phyloP scores from a whole-genome alignment of 2,797 vertebrate species.

The Rhinatrema bivittatum region DNA sequence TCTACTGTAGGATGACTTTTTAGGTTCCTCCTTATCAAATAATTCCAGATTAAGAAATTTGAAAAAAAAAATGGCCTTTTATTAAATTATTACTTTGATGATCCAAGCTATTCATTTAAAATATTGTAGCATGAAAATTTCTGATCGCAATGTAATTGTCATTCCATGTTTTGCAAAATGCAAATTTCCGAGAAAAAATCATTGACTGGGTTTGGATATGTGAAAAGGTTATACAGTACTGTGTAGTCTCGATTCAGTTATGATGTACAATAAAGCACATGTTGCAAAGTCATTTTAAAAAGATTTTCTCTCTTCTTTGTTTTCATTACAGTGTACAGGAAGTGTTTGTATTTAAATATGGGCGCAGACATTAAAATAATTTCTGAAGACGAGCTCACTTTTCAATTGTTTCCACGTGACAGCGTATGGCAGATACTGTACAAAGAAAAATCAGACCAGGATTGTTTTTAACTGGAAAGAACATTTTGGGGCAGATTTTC shows the following conservation, averaged over 20 bases:
- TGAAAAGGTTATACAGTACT: constrained; percentile 50
- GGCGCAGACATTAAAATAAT: background rate
- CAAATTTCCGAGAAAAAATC: constrained; percentile 38
- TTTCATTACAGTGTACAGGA: constrained; percentile 38
- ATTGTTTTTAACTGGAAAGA: constrained; percentile 11
- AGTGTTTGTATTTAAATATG: constrained; percentile 19
- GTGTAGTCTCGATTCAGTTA: constrained; percentile 56
- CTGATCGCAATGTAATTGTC: constrained; percentile 73
- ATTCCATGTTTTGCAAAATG: constrained; percentile 65
- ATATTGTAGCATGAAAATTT: constrained; percentile 85
- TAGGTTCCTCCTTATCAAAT: constrained; percentile 54
- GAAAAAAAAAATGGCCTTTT: constrained; percentile 49
- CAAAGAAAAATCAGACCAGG: no score
- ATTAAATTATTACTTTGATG: constrained; percentile 52
- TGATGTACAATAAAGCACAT: constrained; percentile 77
- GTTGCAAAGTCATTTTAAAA: constrained; percentile 59
- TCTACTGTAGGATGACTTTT: constrained; percentile 50
- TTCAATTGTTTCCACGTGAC: no score
- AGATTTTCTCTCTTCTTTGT: constrained; percentile 42
- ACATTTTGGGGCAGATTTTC: no score
- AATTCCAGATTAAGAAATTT: constrained; percentile 50
- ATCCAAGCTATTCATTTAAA: constrained; percentile 77
- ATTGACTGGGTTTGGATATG: constrained; percentile 57
- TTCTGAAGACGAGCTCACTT: constrained; percentile 21
- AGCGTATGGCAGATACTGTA: constrained; percentile 14